phyloP scores from a whole-genome alignment of 1,140 invertebrate genomes.

The Euura lappo region DNA sequence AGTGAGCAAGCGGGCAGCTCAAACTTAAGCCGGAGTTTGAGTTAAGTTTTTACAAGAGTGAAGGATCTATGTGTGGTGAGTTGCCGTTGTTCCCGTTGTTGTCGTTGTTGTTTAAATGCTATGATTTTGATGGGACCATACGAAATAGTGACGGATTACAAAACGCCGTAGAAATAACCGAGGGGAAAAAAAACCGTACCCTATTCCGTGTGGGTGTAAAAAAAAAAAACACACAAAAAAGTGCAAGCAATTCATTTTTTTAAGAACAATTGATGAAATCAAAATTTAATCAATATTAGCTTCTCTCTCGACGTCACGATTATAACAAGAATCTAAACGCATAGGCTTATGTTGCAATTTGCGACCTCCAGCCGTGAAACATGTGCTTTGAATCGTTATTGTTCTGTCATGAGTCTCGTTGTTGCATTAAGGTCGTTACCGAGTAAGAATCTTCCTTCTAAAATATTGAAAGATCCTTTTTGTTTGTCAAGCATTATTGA shows the following conservation, averaged over 20 bases:
- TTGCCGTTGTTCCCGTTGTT: not conserved
- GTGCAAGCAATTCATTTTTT: too few relatives aligned
- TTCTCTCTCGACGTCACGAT: not conserved
- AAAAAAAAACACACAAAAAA: too few relatives aligned
- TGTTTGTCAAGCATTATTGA: not conserved
- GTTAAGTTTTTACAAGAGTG: not conserved
- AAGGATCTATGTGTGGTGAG: constrained; percentile 12
- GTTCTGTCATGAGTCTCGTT: not conserved
- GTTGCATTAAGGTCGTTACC: not conserved
- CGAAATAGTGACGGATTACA: too few relatives aligned
- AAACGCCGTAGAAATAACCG: too few relatives aligned
- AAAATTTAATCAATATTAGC: too few relatives aligned
- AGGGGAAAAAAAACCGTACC: too few relatives aligned
- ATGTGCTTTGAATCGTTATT: constrained; percentile 7
- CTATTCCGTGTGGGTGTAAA: too few relatives aligned
- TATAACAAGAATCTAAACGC: constrained; percentile 1
- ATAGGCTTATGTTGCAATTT: not conserved
- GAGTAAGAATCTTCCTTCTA: too few relatives aligned
- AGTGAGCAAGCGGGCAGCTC: constrained; percentile 51
- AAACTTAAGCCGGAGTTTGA: constrained; percentile 11
- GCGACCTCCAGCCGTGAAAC: not conserved
- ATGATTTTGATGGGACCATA: too few relatives aligned
- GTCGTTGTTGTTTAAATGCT: not conserved
- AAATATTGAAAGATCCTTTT: too few relatives aligned
- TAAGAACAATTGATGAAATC: too few relatives aligned